These are phyloP conservation scores for Aurelia sp. DNA, from an alignment of 30 jellyfish, hydroid and myxozoan species.

Conservation along the genomic window DNA sequence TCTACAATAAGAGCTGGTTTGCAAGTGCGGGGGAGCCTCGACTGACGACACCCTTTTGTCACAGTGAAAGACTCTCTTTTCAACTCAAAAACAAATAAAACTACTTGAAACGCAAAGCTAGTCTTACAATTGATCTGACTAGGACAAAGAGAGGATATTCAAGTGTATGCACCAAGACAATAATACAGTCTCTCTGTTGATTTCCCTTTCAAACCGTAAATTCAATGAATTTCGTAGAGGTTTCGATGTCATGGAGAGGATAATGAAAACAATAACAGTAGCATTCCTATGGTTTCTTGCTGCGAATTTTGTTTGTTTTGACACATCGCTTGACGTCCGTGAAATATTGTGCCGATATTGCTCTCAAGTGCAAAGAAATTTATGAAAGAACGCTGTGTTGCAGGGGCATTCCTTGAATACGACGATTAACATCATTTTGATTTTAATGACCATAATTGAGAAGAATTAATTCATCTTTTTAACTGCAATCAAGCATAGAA, in stretches of 20 bases:
- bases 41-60: neutral
- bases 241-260: constrained; percentile 6
- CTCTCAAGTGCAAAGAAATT: too few species aligned
- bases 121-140: constrained; percentile 5
- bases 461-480: constrained; percentile 25
- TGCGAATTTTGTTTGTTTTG: neutral
- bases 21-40: neutral
- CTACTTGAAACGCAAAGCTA: neutral
- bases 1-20: too few species aligned
- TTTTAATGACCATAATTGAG: constrained; percentile 26
- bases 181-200: constrained; percentile 8
- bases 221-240: neutral
- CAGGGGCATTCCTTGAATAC: too few species aligned
- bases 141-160: constrained; percentile 20
- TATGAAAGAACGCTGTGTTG: too few species aligned
- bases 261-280: constrained; percentile 20
- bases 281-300: constrained; percentile 2
- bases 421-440: too few species aligned
- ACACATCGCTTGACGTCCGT: neutral
- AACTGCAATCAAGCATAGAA: constrained; percentile 52
- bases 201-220: constrained; percentile 14
- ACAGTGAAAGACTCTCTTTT: neutral
- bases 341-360: neutral
- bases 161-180: neutral
- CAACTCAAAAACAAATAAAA: neutral